Percentiles rank a stretch among this genome's conserved stretches.
phyloP scores from a whole-genome alignment of 2,797 vertebrate species.

The Paratrypauchen microcephalus region DNA sequence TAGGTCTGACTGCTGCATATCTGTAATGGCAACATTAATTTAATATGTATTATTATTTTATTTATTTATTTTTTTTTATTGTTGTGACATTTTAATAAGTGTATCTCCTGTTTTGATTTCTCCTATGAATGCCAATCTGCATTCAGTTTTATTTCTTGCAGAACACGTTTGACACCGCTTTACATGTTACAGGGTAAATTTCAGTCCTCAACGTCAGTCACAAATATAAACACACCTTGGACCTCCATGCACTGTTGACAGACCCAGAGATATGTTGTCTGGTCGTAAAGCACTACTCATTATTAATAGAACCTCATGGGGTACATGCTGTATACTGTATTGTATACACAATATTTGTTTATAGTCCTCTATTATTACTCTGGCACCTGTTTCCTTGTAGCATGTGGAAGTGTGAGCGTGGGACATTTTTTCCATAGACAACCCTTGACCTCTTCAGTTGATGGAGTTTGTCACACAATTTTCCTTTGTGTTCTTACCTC shows the following conservation, averaged over 20 bases:
- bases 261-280: neutral
- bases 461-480: neutral
- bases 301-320: neutral
- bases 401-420: neutral
- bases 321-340: neutral
- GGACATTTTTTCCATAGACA: neutral
- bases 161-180: neutral
- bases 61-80: neutral
- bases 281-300: neutral
- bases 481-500: conserved; percentile 1
- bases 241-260: neutral
- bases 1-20: neutral
- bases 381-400: conserved; percentile 1
- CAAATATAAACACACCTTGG: neutral
- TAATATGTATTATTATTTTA: neutral
- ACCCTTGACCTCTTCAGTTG: neutral
- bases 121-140: neutral
- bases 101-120: neutral
- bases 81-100: neutral
- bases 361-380: neutral
- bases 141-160: neutral
- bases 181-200: neutral
- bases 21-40: neutral
- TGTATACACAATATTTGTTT: neutral
- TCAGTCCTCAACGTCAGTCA: neutral